Base-by-base conservation (phyloP, 1,140 invertebrate species). In the Tyrophagus putrescentiae region DNA sequence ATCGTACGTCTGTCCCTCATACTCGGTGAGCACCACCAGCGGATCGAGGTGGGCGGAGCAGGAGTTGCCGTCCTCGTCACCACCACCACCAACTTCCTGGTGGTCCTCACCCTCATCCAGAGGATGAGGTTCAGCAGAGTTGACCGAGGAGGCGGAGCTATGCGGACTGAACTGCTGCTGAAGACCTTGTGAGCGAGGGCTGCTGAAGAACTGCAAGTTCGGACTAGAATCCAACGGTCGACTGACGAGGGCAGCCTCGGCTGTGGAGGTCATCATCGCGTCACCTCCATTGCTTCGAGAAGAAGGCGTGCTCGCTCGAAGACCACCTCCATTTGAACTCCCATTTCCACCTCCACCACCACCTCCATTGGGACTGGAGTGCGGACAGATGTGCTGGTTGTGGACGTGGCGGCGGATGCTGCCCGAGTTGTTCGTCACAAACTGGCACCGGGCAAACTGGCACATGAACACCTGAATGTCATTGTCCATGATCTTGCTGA, bases 341-440 rank as follows among this genome's bases (percentile, higher is more conserved):
- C n/a, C n/a, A n/a, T n/a, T n/a, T n/a, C n/a, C n/a, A n/a, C n/a
- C 31, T 27, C 6, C 18, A 5, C 6, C 18, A 28, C 13, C 23
- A 56, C 39, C 39, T 34, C 39, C n/a, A 56, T 56, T 56, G 2
- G 18, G 13, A 9, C 21, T n/a, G 4, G 57, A 59, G 27, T 44
- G 39, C 1, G 57, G 57, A 45, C 57, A 59, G 11, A 59, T 23
- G 29, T 59, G 57, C 27, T 59, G 57, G 50, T 59, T 59, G n/a
- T 59, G 57, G 18, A 59, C 57, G 36, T 59, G 57, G 29, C 57
- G 3, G 44, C 57, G 3, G 18, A 59, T 59, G 29, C 28, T 33
- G n/a, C 57, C 57, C 2, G 57, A 59, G 34, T 59, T 59, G 29
- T 59, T 42, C 9, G 57, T 59, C 36, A 44, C 45, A 45, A 59